Base-by-base conservation (phyloP, 1,140 invertebrate species). In the Lepidostoma basale region DNA sequence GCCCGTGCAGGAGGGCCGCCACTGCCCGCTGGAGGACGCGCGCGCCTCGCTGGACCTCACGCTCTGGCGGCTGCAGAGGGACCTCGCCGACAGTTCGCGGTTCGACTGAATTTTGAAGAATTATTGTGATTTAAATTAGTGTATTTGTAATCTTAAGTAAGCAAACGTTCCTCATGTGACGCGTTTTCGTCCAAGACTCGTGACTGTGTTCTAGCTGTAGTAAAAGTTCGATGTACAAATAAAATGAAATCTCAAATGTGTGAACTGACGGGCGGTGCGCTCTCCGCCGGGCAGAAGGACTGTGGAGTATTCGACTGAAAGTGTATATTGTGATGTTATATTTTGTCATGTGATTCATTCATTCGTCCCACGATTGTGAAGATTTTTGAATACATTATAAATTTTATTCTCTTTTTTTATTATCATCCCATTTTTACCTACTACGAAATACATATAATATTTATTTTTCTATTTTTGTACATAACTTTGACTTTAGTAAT, bases 11-110 rank as follows among this genome's bases (percentile, higher is more conserved):
- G 71, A 83, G 68, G 78, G 79, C 0, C 92, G 92, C 10, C 96
- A 98, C 80, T 90, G 96, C 78, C 94, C 94, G 71, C 83, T 88
- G 36, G 96, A 98, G 78, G 96, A 98, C 78, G 94, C 96, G 0
- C 81, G 86, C 8, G 87, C 90, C 2, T 93, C 90, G 62, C 84
- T 97, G 78, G 91, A 97, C 74, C 78, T 98, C 3, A 91, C 96
- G 79, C 77, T 96, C 8, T 88, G 86, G 77, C 89, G 88, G 75
- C 74, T 95, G 3, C 78, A 86, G 28, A 81, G 85, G 26, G 90
- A 92, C 67, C 75, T 81, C 26, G 4, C 8, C 8, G 40, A 1
- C 39, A 18, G 9, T 14, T 42, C 44, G 59, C 42, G 22, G 42
- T 39, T 44, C 33, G 39, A 33, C 42, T 69, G 59, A 69, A 39